phyloP scores from a whole-genome alignment of 2,888 invertebrate genomes.

The Zeuzera pyrina region DNA sequence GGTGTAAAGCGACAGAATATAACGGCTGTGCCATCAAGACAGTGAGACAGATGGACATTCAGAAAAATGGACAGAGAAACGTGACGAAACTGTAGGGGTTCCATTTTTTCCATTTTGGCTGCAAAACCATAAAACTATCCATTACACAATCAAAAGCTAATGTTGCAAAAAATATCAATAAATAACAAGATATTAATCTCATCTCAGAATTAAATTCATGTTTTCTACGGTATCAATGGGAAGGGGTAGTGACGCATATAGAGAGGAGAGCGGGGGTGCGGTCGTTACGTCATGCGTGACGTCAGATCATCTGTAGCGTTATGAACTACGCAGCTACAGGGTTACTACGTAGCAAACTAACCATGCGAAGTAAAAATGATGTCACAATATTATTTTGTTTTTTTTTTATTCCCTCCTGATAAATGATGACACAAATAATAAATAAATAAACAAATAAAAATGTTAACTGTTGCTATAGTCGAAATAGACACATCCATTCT shows the following conservation, averaged over 20 bases:
- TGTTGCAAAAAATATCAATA: neutral
- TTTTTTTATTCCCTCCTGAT: too few relatives aligned
- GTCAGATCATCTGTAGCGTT: conserved; percentile 27
- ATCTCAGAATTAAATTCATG: neutral
- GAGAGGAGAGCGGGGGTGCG: conserved; percentile 38
- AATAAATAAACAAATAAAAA: too few relatives aligned
- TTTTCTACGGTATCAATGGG: conserved; percentile 21
- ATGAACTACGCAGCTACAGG: conserved; percentile 21
- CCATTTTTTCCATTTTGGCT: too few relatives aligned
- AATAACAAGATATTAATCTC: neutral
- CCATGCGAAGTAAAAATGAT: conserved; percentile 18
- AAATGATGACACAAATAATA: too few relatives aligned
- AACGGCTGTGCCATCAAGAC: too few relatives aligned
- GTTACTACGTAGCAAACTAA: conserved; percentile 27
- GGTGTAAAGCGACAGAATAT: too few relatives aligned
- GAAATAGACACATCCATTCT: too few relatives aligned
- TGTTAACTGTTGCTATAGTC: too few relatives aligned
- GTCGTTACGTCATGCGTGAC: conserved; percentile 54
- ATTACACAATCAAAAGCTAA: neutral
- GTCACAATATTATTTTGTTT: conserved; percentile 16
- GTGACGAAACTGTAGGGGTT: too few relatives aligned
- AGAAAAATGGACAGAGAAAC: too few relatives aligned
- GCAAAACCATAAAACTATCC: neutral
- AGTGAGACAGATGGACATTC: too few relatives aligned
- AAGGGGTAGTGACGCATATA: conserved; percentile 30